phyloP scores from a whole-genome alignment of 2,797 vertebrate genomes.

The Sandelia bainsii region DNA sequence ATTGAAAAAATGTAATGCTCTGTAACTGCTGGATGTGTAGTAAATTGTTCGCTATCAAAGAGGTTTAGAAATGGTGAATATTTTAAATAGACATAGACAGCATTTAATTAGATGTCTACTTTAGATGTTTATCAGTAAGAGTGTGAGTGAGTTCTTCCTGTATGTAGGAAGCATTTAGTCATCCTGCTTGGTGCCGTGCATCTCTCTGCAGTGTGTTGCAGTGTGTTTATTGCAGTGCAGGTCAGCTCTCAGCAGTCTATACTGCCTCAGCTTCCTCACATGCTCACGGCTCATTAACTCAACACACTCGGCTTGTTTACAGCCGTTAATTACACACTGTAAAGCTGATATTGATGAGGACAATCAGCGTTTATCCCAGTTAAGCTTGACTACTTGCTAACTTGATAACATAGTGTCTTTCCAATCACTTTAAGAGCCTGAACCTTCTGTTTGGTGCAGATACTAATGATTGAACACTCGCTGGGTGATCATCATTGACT shows the following conservation, averaged over 20 bases:
- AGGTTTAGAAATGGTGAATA: not conserved
- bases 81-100: not conserved
- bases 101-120: not conserved
- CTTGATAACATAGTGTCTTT: slow-evolving; percentile 41
- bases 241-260: slow-evolving; percentile 71
- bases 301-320: slow-evolving; percentile 76
- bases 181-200: slow-evolving; percentile 23
- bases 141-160: slow-evolving; percentile 31
- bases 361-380: slow-evolving; percentile 71
- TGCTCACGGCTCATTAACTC: slow-evolving; percentile 80
- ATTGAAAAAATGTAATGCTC: no score
- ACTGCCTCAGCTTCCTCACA: slow-evolving; percentile 55
- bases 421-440: slow-evolving; percentile 3
- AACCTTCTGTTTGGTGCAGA: slow-evolving; percentile 11
- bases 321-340: slow-evolving; percentile 79
- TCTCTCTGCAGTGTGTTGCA: slow-evolving; percentile 42
- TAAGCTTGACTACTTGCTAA: slow-evolving; percentile 54
- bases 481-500: not conserved
- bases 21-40: not conserved
- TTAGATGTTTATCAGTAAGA: not conserved
- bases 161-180: slow-evolving; percentile 34
- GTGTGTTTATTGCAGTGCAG: slow-evolving; percentile 65
- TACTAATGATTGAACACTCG: slow-evolving; percentile 27
- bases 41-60: not conserved
- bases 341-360: slow-evolving; percentile 74